Evolutionary conservation across 2,797 vertebrate genomes (phyloP), one percentile per base, ranked within the genome.

Genomic region (Lerista edwardsae): DNA sequence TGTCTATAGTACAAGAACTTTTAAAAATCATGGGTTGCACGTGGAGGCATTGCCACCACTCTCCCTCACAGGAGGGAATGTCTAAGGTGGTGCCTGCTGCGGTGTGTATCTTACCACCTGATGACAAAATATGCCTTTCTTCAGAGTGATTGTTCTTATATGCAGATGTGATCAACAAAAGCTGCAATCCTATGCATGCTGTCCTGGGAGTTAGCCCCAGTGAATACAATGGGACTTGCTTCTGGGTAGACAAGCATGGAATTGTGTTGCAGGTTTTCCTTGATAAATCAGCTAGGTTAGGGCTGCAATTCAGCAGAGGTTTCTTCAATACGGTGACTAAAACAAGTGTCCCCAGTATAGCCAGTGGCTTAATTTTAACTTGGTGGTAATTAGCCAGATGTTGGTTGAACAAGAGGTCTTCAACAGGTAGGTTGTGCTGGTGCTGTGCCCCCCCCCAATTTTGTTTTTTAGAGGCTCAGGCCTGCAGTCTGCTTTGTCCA

Each of bases 301-400:
- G 41, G 41, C 41, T 44, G 41, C 47, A 51, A 61, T 62, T 64
- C 34, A 29, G 39, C 65, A 64, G 44, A 75, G 44, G 62, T 41
- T 83, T 57, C 36, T 55, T 79, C 25, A 67, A 31, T 34, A 62
- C 17, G 57, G 11, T 80, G 19, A 61, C 34, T 39, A 31, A 68
- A 79, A n/a, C 7, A 79, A 77, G 36, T 47, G 25, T 34, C 51
- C 29, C 10, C 51, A 55, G 10, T 19, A 15, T 55, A 55, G 51
- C 51, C 51, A 17, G 10, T 11, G 15, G 51, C 51, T 55, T 55
- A 55, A 55, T 77, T 77, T 62, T 39, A 77, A 76, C 47, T 47
- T 36, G n/a, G n/a, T 81, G 34, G 0, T 71, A 34, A 51, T 69
- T 82, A 65, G 84, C 82, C 75, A 17, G 88, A 91, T 72, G 27